Conservation (phyloP, 2,797 vertebrate species). For the Nasua narica region DNA sequence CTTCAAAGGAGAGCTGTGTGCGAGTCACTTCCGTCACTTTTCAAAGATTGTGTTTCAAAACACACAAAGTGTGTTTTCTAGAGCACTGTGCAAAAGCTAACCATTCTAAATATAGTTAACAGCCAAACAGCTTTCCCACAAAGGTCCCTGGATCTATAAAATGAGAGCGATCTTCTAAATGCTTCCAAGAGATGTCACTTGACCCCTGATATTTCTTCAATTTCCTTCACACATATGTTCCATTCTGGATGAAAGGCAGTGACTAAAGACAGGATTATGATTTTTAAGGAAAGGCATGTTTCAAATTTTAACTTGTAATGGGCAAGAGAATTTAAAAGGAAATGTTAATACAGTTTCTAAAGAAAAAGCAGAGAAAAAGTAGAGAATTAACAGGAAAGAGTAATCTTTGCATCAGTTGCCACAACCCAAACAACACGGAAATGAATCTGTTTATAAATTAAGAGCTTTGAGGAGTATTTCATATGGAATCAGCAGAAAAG, state of each 20-base stretch:
- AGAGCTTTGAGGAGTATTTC: neutral
- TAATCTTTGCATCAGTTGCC: neutral
- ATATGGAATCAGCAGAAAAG: neutral
- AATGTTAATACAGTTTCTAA: constrained; percentile 5
- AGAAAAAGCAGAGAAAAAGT: neutral
- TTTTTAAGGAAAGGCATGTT: neutral
- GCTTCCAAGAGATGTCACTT: neutral
- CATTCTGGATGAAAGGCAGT: neutral
- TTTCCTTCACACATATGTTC: neutral
- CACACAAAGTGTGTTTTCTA: neutral
- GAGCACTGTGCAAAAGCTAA: neutral
- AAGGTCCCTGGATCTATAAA: neutral
- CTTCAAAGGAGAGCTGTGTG: neutral
- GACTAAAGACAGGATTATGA: neutral
- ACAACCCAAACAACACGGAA: neutral
- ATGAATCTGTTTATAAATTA: neutral
- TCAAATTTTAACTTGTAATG: neutral
- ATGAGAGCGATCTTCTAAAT: constrained; percentile 1
- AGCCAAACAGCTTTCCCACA: neutral
- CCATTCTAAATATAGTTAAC: neutral
- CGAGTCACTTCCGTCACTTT: neutral
- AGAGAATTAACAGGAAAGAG: neutral
- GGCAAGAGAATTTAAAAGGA: neutral
- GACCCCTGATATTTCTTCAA: neutral
- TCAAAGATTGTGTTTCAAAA: neutral